Evolutionary conservation across 2,113 vertebrate genomes (phyloP).

Genomic region (Phyllostomus discolor): DNA sequence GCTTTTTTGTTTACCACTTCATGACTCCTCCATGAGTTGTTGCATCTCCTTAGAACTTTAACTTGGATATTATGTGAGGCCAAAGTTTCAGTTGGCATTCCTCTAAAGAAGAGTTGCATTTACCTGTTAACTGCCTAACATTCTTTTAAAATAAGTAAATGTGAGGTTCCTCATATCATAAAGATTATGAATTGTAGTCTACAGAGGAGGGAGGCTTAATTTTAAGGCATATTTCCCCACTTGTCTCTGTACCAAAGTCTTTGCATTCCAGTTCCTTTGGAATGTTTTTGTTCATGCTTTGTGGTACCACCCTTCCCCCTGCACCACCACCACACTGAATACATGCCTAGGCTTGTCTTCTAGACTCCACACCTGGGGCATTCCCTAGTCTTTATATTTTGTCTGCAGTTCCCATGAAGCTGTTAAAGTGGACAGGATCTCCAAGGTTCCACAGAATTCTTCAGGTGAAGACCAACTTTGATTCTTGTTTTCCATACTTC

Average conservation of each 20-base stretch:
- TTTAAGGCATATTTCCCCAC: background rate
- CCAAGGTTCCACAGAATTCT: background rate
- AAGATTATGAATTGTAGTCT: background rate
- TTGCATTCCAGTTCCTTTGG: background rate
- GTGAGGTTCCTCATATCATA: background rate
- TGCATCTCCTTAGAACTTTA: background rate
- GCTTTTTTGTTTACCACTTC: background rate
- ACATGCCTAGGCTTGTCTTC: background rate
- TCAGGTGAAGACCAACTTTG: background rate
- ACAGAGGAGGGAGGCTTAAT: background rate
- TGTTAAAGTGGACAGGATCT: background rate
- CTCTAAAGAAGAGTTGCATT: background rate
- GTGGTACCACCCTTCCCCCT: background rate
- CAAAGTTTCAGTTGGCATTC: background rate
- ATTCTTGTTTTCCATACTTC: background rate
- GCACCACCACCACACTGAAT: background rate
- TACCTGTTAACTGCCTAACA: background rate
- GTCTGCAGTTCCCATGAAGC: background rate
- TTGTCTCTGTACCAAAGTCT: background rate
- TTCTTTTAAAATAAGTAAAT: conserved; percentile 3
- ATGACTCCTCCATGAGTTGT: background rate
- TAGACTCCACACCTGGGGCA: fast-evolving
- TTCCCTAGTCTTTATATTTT: background rate
- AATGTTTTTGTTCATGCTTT: background rate
- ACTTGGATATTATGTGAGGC: background rate